Percentiles rank a stretch among this genome's conserved stretches.
Evolutionary conservation across 2,888 invertebrate species (phyloP).

Genomic region (Polydesmus complanatus): DNA sequence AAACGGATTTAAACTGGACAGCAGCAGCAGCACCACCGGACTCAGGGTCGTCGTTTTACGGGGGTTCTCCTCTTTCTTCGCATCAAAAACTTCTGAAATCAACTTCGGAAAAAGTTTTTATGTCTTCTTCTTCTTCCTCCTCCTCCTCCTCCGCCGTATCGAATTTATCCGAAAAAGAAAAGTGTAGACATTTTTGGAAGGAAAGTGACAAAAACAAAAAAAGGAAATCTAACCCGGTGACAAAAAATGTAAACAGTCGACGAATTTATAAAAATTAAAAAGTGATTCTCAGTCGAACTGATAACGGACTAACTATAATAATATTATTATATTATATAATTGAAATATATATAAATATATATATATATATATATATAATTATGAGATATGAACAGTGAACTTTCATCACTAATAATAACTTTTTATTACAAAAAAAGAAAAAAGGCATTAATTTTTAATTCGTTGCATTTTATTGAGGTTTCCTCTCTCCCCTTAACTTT

Average conservation of each 20-base stretch:
- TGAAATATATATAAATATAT: too few species aligned
- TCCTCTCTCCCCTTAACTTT: neutral
- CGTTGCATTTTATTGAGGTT: neutral
- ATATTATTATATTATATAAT: too few species aligned
- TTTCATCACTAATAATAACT: too few species aligned
- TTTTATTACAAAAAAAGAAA: neutral
- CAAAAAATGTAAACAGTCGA: too few species aligned
- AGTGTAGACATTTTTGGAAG: neutral
- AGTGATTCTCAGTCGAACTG: neutral
- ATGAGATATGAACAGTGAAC: neutral
- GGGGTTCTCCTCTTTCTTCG: too few species aligned
- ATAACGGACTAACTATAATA: too few species aligned
- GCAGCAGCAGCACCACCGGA: neutral
- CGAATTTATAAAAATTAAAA: too few species aligned
- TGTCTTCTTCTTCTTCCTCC: neutral
- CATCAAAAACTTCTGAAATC: too few species aligned
- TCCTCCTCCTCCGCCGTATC: neutral
- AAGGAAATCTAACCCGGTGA: too few species aligned
- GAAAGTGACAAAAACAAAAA: neutral
- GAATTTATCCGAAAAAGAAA: neutral
- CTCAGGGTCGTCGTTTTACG: neutral
- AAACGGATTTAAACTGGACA: neutral
- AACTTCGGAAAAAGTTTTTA: neutral
- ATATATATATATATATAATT: too few species aligned
- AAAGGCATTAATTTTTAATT: neutral